These are phyloP conservation scores for Leptopilina boulardi DNA, from an alignment of 1,140 invertebrate species.

Conservation along the genomic window DNA sequence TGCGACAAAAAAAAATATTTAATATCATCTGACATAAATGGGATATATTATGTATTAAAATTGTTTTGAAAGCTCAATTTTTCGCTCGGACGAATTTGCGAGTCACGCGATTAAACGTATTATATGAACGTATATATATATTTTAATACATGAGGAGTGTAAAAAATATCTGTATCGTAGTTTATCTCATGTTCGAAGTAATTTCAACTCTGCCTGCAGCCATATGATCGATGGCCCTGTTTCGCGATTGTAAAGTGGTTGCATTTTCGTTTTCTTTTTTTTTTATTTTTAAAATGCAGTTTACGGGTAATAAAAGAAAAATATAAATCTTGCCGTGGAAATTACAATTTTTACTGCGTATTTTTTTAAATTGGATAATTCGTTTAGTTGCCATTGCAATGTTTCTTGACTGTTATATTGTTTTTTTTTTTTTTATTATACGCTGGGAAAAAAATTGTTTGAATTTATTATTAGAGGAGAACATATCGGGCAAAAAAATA, in stretches of 20 bases:
- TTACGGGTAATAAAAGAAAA: neutral
- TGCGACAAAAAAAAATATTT: neutral
- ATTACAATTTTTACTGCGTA: neutral
- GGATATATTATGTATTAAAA: neutral
- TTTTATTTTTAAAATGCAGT: neutral
- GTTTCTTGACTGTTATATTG: too few species aligned
- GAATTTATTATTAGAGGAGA: too few species aligned
- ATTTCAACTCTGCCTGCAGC: slow-evolving; percentile 15
- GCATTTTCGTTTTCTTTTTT: neutral
- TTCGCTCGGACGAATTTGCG: slow-evolving; percentile 11
- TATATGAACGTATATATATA: too few species aligned
- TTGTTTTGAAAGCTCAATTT: neutral
- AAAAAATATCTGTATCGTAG: neutral
- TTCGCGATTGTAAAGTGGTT: slow-evolving; percentile 10
- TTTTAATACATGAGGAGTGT: neutral
- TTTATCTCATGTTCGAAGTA: slow-evolving; percentile 15
- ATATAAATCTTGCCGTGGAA: neutral
- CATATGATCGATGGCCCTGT: neutral
- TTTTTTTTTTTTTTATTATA: neutral
- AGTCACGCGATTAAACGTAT: slow-evolving; percentile 7
- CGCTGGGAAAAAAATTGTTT: too few species aligned
- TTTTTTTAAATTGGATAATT: neutral
- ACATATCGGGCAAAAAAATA: too few species aligned
- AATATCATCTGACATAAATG: neutral
- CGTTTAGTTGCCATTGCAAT: neutral